These are phyloP conservation scores for Sapajus apella DNA, from an alignment of 2,113 vertebrate genomes.

Conservation along the genomic window DNA sequence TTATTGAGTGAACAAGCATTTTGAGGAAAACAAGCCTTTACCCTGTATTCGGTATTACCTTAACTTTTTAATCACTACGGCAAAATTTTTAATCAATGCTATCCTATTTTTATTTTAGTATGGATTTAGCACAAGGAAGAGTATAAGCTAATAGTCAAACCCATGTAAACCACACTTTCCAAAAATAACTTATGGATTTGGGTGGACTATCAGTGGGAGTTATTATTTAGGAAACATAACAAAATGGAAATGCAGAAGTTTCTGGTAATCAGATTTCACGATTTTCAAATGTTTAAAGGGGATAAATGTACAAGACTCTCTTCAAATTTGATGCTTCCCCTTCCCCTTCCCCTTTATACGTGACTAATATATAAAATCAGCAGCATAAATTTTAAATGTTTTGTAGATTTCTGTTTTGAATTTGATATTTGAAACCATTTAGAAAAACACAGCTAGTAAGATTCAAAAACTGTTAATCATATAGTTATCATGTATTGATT, in stretches of 20 bases:
- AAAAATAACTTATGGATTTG: neutral
- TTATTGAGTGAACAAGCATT: neutral
- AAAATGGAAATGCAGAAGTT: neutral
- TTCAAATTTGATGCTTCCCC: neutral
- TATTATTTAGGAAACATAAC: neutral
- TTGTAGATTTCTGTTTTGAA: neutral
- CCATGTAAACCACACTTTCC: neutral
- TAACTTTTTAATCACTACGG: constrained; percentile 38
- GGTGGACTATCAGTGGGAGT: neutral
- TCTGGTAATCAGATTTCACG: neutral
- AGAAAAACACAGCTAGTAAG: neutral
- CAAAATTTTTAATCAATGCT: neutral
- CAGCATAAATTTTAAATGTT: neutral
- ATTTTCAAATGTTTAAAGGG: neutral
- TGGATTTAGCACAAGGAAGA: neutral
- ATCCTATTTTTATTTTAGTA: constrained; percentile 14
- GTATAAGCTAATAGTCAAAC: neutral
- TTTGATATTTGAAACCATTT: neutral
- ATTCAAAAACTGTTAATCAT: neutral
- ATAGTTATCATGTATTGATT: neutral
- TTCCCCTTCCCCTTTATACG: neutral
- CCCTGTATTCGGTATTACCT: neutral
- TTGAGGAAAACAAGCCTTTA: neutral
- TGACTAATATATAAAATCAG: neutral
- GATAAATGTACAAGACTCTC: neutral